Evolutionary conservation across 2,888 invertebrate genomes (phyloP).

Genomic region (Drosophila mercatorum): DNA sequence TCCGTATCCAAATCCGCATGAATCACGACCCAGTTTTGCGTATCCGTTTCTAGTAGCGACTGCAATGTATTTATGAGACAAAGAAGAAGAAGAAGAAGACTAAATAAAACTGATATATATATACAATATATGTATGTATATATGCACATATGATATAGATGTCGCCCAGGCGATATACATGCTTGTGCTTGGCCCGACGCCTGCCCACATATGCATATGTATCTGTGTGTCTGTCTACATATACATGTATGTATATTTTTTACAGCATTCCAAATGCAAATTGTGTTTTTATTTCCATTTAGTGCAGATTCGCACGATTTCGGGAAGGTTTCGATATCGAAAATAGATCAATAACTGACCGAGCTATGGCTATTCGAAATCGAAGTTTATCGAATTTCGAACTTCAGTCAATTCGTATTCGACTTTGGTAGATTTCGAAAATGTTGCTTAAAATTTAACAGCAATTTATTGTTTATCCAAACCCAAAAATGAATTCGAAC

Average conservation of each 20-base stretch:
- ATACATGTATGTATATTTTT: conserved; percentile 68
- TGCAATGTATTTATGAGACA: conserved; percentile 8
- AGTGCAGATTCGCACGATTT: neutral
- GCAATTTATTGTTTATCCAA: too few relatives aligned
- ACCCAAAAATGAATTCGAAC: too few relatives aligned
- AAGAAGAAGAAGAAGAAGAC: conserved; percentile 72
- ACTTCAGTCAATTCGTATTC: too few relatives aligned
- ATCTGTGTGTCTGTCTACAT: conserved; percentile 26
- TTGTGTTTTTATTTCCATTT: conserved; percentile 28
- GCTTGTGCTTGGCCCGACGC: neutral
- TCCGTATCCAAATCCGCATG: conserved; percentile 14
- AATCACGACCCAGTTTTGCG: conserved; percentile 29
- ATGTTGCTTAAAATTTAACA: too few relatives aligned
- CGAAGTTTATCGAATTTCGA: neutral
- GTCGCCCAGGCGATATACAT: conserved; percentile 22
- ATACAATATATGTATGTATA: conserved; percentile 39
- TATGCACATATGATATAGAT: neutral
- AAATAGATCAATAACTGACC: neutral
- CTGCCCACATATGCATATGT: neutral
- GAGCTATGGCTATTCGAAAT: neutral
- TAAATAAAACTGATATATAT: conserved; percentile 71
- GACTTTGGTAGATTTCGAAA: too few relatives aligned
- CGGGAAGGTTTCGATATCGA: neutral
- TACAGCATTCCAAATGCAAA: conserved; percentile 64
- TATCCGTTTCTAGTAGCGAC: conserved; percentile 29